Evolutionary conservation across 2,888 invertebrate genomes (phyloP).

Genomic region (Pachliopta kotzebuea): DNA sequence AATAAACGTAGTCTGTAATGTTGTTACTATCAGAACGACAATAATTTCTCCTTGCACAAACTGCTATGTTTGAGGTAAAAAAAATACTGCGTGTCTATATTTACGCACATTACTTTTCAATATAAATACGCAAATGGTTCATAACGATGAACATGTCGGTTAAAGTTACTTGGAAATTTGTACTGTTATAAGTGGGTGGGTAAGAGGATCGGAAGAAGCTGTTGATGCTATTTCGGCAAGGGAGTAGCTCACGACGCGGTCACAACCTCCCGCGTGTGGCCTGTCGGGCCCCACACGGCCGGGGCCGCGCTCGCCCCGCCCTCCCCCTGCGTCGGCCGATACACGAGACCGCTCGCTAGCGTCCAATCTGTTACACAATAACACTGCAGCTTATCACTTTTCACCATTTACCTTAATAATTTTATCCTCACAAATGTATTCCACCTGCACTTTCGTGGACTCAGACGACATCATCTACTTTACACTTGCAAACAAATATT

Average conservation of each 20-base stretch:
- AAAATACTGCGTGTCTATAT: not conserved
- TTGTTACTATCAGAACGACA: not conserved
- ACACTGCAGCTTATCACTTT: constrained; percentile 60
- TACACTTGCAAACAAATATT: constrained; percentile 67
- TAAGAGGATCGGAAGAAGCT: constrained; percentile 50
- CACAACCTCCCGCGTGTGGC: constrained; percentile 82
- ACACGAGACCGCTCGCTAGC: constrained; percentile 76
- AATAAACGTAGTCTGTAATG: not conserved
- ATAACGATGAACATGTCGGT: not conserved
- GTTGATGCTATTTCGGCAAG: constrained; percentile 72
- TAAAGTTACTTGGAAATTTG: not conserved
- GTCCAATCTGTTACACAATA: constrained; percentile 77
- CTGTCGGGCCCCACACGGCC: constrained; percentile 81
- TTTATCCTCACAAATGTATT: constrained; percentile 76
- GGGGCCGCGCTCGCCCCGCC: constrained; percentile 79
- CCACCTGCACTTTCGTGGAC: constrained; percentile 71
- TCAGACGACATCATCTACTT: constrained; percentile 79
- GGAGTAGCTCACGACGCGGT: constrained; percentile 79
- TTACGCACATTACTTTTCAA: not conserved
- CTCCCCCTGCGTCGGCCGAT: constrained; percentile 76
- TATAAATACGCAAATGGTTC: constrained; percentile 9
- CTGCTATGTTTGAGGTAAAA: not conserved
- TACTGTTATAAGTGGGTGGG: constrained; percentile 38
- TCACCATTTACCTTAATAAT: constrained; percentile 68
- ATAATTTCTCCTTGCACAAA: not conserved